phyloP scores from a whole-genome alignment of 2,797 vertebrate species.

The Neosilurus mollespiculum region DNA sequence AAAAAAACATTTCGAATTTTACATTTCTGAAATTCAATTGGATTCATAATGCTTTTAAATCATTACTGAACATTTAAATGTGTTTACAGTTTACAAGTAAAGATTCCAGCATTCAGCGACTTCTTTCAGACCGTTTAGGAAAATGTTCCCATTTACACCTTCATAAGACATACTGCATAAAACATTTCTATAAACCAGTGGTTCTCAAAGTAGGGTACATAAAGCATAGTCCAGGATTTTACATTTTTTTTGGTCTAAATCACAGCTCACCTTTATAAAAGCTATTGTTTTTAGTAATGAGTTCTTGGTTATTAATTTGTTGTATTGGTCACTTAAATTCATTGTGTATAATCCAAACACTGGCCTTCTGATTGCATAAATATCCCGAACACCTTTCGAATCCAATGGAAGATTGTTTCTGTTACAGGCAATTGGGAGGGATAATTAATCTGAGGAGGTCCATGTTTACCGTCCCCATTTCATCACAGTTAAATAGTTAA shows the following conservation, averaged over 20 bases:
- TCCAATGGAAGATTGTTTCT: neutral
- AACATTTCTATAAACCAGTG: constrained; percentile 22
- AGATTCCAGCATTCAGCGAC: constrained; percentile 23
- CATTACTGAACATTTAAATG: constrained; percentile 23
- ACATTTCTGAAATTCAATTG: neutral
- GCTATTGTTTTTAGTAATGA: neutral
- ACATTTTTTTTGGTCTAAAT: neutral
- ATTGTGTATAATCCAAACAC: neutral
- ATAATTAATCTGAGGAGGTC: neutral
- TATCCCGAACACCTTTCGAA: neutral
- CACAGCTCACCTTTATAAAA: neutral
- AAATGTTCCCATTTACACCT: constrained; percentile 5
- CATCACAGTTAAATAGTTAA: neutral
- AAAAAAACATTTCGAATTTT: no score
- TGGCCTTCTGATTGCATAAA: neutral
- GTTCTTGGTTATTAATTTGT: neutral
- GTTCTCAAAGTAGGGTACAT: neutral
- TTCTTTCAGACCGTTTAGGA: neutral
- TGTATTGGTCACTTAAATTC: neutral
- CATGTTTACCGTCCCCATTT: neutral
- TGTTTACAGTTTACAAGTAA: neutral
- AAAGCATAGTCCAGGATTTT: neutral
- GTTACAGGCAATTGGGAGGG: neutral
- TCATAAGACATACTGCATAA: constrained; percentile 27
- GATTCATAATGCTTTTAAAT: constrained; percentile 15